Evolutionary conservation across 2,888 invertebrate genomes (phyloP), one percentile per base, ranked within the genome.

Genomic region (Zhuqinia jingwanae): DNA sequence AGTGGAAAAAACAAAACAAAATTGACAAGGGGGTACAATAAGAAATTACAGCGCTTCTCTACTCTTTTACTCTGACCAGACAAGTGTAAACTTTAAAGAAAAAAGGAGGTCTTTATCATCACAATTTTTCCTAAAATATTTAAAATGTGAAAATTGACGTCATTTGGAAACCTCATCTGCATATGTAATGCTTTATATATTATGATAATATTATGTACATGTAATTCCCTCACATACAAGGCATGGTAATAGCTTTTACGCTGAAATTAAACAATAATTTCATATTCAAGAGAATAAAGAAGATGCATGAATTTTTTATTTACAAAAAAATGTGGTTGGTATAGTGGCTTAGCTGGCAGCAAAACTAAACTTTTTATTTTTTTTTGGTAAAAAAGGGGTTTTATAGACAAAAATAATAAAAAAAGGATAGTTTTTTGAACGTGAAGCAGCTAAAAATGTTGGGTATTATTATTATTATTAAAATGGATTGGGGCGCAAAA

Each of bases 301-400:
- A 42, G 42, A 42, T 13, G 2, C 63, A 25, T 45, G 45, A 42
- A n/a, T n/a, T n/a, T n/a, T n/a, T n/a, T 25, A 27, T 17, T 20
- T 13, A 25, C 17, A 42, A 68, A 68, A 68, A 68, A 45, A 42
- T 1, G 20, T 68, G 70, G 70, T 30, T 70, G 70, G 50, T n/a
- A n/a, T 27, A 50, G 70, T 70, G 70, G 50, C 70, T 70, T 70
- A 47, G 50, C 70, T 70, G 70, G 70, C 70, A 47, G 70, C 70
- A 45, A 68, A 20, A 30, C 30, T 0, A 15, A 65, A 0, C 2
- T 63, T 20, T 27, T 10, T 13, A 13, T 50, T 50, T 36, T 58
- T 60, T 27, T 42, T 42, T 65, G 17, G 11, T 36, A 42, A 42
- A 36, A 65, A 65, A 65, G 17, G 20, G 11, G 11, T 30, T 60